Base-by-base conservation (phyloP, 2,797 vertebrate genomes). In the Enteromius viviparus region DNA sequence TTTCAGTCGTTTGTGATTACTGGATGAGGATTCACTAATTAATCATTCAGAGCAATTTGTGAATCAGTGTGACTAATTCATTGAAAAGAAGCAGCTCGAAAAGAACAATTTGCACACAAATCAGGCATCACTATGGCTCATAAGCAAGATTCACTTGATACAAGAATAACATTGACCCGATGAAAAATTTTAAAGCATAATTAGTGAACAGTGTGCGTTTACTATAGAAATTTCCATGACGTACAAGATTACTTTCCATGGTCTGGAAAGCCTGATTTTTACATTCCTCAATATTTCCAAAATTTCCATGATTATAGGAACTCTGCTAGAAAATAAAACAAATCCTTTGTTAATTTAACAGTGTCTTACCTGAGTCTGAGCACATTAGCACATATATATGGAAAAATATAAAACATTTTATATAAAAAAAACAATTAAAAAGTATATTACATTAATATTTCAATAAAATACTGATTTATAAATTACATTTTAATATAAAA, bases 81-180 rank as follows among this genome's bases (percentile, higher is more conserved):
- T 34, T 40, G 32, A 58, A 80, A 71, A 80, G 34, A 70, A 78
- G 37, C 37, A 21, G 15, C 34, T 70, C 65, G 23, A 49, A 66
- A 78, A 65, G 42, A 78, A 78, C 17, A 65, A 68, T 78, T 66
- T 0, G 32, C 45, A 37, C 29, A 78, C 77, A 78, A 66, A 78
- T 66, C 21, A 15, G 77, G 37, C 45, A 78, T 66, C 53, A 26
- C 74, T 40, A 76, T 26, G 74, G 74, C 53, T 76, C 53, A 60
- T 42, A 23, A 60, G 53, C 53, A 42, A 60, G 34, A 42, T 60
- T 76, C 53, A 60, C 21, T 58, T 40, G 72, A 76, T 40, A 26
- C 53, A 76, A 76, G 74, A 76, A 76, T 4, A 76, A 76, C 55
- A 76, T 76, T 34, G 10, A 60, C 21, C 14, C 14, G 37, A 42